A percentile compares a stretch with the other conserved stretches of the same genome.
Evolutionary conservation across 1,140 invertebrate species (phyloP).

Genomic region (Pseudomyrmex concolor): DNA sequence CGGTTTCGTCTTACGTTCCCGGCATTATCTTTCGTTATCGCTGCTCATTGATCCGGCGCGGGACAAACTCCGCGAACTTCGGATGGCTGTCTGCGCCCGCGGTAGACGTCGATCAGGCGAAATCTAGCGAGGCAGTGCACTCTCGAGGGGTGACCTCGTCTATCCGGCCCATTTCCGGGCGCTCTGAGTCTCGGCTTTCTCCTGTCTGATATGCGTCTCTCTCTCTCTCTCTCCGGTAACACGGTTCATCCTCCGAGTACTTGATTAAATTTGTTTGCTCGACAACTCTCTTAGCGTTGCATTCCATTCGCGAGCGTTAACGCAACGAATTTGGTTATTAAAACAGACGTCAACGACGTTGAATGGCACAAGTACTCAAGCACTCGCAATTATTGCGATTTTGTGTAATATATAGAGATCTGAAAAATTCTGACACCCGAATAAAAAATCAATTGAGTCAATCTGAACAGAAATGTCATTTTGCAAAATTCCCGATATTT

Average conservation of each 20-base stretch:
- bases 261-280: conserved; percentile 66
- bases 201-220: conserved; percentile 8
- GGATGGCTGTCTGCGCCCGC: conserved; percentile 33
- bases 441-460: too few relatives aligned
- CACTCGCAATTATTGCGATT: too few relatives aligned
- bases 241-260: conserved; percentile 9
- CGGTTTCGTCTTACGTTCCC: conserved; percentile 34
- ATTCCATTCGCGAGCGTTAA: conserved; percentile 27
- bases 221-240: conserved; percentile 5
- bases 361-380: too few relatives aligned
- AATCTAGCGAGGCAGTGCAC: conserved; percentile 19
- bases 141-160: conserved; percentile 31
- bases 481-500: too few relatives aligned
- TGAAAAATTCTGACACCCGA: too few relatives aligned
- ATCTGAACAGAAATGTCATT: too few relatives aligned
- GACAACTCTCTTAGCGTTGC: conserved; percentile 43
- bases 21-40: conserved; percentile 59
- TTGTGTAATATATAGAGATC: too few relatives aligned
- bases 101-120: conserved; percentile 35
- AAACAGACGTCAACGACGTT: conserved; percentile 11
- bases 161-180: conserved; percentile 31
- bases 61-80: conserved; percentile 53
- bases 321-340: conserved; percentile 26
- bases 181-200: neutral
- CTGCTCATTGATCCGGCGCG: conserved; percentile 52